Conservation (phyloP, 2,797 vertebrate species). For the Delichon dasypus region DNA sequence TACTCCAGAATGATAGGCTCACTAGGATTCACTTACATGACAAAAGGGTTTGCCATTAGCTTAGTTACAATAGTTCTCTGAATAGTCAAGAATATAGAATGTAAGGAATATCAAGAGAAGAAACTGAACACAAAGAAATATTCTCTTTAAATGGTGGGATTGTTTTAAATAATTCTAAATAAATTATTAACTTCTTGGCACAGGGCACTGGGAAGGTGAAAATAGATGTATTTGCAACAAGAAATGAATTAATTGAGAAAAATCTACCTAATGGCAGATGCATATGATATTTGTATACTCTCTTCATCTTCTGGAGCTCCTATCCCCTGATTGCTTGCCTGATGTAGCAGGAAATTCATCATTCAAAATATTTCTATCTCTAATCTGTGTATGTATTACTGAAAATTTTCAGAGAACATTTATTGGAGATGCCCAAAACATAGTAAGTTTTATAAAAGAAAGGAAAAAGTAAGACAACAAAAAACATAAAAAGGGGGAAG, state of each 20-base stretch:
- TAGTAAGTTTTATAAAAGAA: neutral
- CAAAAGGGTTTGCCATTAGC: neutral
- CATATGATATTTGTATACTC: neutral
- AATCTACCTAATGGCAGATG: neutral
- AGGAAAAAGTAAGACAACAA: neutral
- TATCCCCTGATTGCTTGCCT: neutral
- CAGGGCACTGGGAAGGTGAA: neutral
- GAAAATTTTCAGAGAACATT: neutral
- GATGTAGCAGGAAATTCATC: neutral
- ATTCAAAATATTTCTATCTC: neutral
- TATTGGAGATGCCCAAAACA: neutral
- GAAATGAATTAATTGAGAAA: neutral
- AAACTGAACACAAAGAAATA: neutral
- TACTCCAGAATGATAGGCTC: neutral
- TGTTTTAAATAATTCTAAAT: neutral
- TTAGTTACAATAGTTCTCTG: neutral
- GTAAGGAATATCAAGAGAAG: neutral
- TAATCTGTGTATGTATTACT: neutral
- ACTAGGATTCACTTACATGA: neutral
- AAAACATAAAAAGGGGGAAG: rapidly evolving
- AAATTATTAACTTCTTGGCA: neutral
- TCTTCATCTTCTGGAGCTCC: neutral
- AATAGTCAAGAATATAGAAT: neutral
- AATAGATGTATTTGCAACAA: neutral
- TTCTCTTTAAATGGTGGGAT: neutral